Conservation (phyloP, 2,113 vertebrate genomes). For the Apteryx owenii region DNA sequence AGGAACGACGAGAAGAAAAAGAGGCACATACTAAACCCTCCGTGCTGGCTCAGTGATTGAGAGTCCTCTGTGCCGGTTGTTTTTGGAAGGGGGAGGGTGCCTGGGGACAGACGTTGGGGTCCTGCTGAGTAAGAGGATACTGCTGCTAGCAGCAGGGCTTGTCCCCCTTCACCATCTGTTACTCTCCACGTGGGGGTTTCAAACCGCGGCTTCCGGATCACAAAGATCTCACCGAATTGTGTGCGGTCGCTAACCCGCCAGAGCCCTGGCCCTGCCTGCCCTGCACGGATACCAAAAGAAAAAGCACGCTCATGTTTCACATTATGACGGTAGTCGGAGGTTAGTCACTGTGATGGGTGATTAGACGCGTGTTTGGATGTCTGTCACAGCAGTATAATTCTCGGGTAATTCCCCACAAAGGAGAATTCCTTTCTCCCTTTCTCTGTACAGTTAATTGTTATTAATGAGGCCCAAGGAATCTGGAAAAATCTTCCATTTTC, state of each 20-base stretch:
- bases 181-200: not conserved
- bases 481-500: not conserved
- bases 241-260: not conserved
- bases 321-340: not conserved
- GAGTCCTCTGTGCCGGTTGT: not conserved
- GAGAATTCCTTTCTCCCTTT: not conserved
- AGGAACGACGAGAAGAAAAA: not conserved
- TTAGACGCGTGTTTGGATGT: not conserved
- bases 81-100: not conserved
- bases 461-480: not conserved
- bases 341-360: not conserved
- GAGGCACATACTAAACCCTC: not conserved
- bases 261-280: not conserved
- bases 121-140: not conserved
- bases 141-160: not conserved
- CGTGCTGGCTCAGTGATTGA: not conserved
- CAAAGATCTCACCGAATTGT: constrained; percentile 2
- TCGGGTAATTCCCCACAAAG: not conserved
- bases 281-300: not conserved
- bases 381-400: not conserved
- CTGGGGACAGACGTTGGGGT: not conserved
- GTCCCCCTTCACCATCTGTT: constrained; percentile 49
- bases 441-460: not conserved
- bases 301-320: not conserved
- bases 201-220: not conserved